Evolutionary conservation across 2,797 vertebrate species (phyloP).

Genomic region (Falco concolor): DNA sequence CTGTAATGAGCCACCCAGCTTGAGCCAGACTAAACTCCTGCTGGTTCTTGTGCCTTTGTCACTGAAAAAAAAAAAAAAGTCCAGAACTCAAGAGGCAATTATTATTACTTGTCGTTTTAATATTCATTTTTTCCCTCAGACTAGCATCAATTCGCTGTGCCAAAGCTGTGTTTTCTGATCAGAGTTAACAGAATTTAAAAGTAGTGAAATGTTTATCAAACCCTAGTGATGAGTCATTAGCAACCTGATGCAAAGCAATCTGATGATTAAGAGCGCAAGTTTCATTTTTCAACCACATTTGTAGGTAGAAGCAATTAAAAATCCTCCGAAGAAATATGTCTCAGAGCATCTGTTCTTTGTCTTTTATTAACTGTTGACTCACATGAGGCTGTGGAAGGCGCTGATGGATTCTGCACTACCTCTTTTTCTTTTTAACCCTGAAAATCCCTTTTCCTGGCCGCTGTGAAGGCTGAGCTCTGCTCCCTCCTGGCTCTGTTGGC

Average conservation of each 20-base stretch:
- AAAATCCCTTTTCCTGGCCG: background rate
- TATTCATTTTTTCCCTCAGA: background rate
- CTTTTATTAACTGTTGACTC: background rate
- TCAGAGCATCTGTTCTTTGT: background rate
- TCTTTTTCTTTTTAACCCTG: background rate
- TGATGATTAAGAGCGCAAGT: background rate
- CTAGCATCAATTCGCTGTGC: background rate
- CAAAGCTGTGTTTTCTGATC: background rate
- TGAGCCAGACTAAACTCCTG: background rate
- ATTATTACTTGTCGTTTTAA: background rate
- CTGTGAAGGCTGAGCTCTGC: background rate
- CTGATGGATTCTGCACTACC: background rate
- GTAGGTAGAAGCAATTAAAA: slow-evolving; percentile 6
- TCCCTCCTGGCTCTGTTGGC: background rate
- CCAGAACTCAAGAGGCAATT: background rate
- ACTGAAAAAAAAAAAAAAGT: background rate
- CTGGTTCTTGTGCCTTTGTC: background rate
- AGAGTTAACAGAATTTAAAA: background rate
- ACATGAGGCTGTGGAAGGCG: background rate
- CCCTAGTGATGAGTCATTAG: background rate
- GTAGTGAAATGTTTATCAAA: background rate
- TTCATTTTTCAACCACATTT: background rate
- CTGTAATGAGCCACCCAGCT: background rate
- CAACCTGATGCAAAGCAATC: background rate
- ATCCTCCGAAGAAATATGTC: background rate